Evolutionary conservation across 2,888 invertebrate species (phyloP), one percentile per base, ranked within the genome.

Genomic region (Melanchra persicariae): DNA sequence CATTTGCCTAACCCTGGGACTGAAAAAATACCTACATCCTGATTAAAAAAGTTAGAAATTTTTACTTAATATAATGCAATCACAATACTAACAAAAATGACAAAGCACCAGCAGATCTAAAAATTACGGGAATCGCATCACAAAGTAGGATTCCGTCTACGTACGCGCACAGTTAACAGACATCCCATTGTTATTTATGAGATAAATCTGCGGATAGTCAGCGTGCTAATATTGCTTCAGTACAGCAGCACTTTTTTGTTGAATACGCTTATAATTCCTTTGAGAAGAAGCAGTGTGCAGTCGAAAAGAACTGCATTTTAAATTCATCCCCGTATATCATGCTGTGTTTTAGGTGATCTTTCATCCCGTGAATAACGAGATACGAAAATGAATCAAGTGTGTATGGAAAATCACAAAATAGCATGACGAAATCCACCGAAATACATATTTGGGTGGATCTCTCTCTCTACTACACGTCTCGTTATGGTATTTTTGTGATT

Each of bases 21-120:
- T 8, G 8, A 34, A 30, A 30, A 30, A 30, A 30, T 4, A 30
- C 6, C 4, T 8, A 34, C 30, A 6, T 30, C 4, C 30, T 30
- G 30, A 30, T 30, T 34, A 7, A 34, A 34, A 34, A 34, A 34
- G 34, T 4, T 34, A 34, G 8, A n/a, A n/a, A n/a, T n/a, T n/a
- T 34, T 9, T 8, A 34, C 30, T 30, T 3, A 8, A 34, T 34
- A 34, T 34, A 34, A 9, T 45, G 45, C 9, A 59, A 66, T 66
- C 30, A 58, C 12, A 26, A 26, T 30, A 30, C 3, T 30, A 30
- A 30, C 26, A 26, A 51, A 15, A 30, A 40, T 37, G 9, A 45
- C 12, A 15, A 40, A 74, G 12, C 40, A 64, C 55, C 40, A 19
- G 71, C 8, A 26, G 15, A 67, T 70, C 55, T 77, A 77, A 57